Base-by-base conservation (phyloP, 2,888 invertebrate genomes). In the Leptinotarsa rubiginosa region DNA sequence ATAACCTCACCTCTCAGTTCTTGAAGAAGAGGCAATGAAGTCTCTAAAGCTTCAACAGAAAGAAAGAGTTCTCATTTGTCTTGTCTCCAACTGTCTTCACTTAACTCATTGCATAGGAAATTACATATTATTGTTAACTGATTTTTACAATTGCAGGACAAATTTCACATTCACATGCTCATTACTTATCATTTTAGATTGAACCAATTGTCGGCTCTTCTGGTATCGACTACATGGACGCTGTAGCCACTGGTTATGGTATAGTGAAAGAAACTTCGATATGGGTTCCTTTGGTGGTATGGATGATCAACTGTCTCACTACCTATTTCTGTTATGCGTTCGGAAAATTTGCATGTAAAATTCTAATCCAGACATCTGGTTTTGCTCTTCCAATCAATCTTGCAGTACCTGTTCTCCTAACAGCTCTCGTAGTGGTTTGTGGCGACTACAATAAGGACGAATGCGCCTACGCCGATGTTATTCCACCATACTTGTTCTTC, bases 401-500 rank as follows among this genome's bases (percentile, higher is more conserved):
- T 15, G 91, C 93, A 0, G 93, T 94, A 0, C 97, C 97, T 0
- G 89, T 92, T 1, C 90, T 94, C 3, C 89, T 96, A 2, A 92
- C 92, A 20, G 84, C 92, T n/a, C 89, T 95, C 50, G 91, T 95
- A 52, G 87, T 91, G 0, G 87, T 94, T 70, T 93, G 93, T 79
- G 92, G 93, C 62, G 82, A 92, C 54, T 92, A 93, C 80, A 91
- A 91, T 70, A 87, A 89, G 12, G 88, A 95, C 83, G 89, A 91
- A 1, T 97, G 96, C 85, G 90, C 90, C 16, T 92, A 94, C 89
- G 92, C 93, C 71, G 92, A 92, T 54, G 90, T 92, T 0, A 91
- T 97, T 75, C 97, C 97, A 0, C 92, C 93, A 84, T 97, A 97
- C 86, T 88, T 98, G 47, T 98, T 96, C 89, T 98, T 96, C 89